These are phyloP conservation scores for Leptopilina clavipes DNA, from an alignment of 1,140 invertebrate genomes.

Conservation along the genomic window DNA sequence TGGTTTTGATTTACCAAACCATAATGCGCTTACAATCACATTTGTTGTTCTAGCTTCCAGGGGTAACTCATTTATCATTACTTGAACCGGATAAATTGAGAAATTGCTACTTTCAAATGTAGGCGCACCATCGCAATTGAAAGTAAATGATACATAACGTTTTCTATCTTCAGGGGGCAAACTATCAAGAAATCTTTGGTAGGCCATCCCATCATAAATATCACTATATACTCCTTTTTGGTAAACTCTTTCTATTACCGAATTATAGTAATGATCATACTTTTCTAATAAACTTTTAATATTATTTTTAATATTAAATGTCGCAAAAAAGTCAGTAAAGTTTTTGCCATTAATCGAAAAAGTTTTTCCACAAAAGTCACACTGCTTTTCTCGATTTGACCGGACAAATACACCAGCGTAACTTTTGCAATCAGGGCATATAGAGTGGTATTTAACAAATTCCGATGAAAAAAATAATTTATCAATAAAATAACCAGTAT, in stretches of 20 bases:
- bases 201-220: constrained; percentile 38
- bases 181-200: constrained; percentile 24
- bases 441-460: constrained; percentile 37
- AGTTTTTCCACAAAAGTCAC: background rate
- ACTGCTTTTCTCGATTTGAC: constrained; percentile 1
- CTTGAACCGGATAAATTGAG: constrained; percentile 43
- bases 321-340: constrained; percentile 37
- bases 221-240: background rate
- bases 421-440: constrained; percentile 29
- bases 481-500: constrained; percentile 7
- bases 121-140: constrained; percentile 43
- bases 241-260: constrained; percentile 18
- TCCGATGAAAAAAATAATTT: constrained; percentile 40
- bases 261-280: constrained; percentile 38
- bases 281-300: constrained; percentile 36
- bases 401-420: constrained; percentile 32
- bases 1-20: too few species aligned
- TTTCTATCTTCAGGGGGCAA: constrained; percentile 35
- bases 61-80: too few species aligned
- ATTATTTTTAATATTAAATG: constrained; percentile 32
- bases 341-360: constrained; percentile 8
- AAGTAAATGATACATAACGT: constrained; percentile 26
- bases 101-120: constrained; percentile 39
- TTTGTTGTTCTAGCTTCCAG: constrained; percentile 18
- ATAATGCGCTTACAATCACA: constrained; percentile 37